Evolutionary conservation across 2,797 vertebrate genomes (phyloP), one percentile per base, ranked within the genome.

Genomic region (Mallotus villosus): DNA sequence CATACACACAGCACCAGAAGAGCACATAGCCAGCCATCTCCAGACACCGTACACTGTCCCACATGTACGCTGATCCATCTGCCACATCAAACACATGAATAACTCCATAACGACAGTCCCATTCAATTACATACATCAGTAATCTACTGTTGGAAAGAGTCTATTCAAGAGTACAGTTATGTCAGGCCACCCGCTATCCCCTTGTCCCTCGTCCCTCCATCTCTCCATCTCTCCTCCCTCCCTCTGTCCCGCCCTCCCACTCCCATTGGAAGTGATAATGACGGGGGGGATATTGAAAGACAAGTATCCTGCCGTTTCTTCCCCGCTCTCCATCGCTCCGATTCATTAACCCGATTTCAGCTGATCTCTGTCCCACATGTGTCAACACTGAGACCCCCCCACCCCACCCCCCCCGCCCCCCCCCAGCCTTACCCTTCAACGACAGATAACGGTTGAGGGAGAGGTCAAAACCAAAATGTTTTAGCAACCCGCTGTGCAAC

Each of bases 291-390:
- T 86, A 89, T 86, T 89, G 84, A 87, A 84, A 88, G 83, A 79
- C 60, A 73, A 80, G 84, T 75, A 74, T 85, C 88, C 86, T 32
- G 76, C 82, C 21, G 3, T 70, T 21, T 32, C 29, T 58, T 53
- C 24, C 78, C 32, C 25, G 60, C 77, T 77, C 69, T 79, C 74
- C 78, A 79, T 49, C 63, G 71, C 68, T 71, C 77, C 66, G 80
- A 88, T 89, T 93, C 91, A 92, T 93, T 92, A 92, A 90, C 82
- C 85, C 81, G 81, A 88, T 91, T 91, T 91, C 73, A 87, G 84
- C 78, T 88, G 87, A 91, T 91, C 84, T 84, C 85, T 90, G 89
- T 78, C 81, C 89, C 84, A 88, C 85, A 92, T 93, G 90, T 93
- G 91, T 29, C 16, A 66, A 34, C 32, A 34, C 32, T 34, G 32